phyloP scores from a whole-genome alignment of 2,113 vertebrate genomes.

The Festucalex cinctus region DNA sequence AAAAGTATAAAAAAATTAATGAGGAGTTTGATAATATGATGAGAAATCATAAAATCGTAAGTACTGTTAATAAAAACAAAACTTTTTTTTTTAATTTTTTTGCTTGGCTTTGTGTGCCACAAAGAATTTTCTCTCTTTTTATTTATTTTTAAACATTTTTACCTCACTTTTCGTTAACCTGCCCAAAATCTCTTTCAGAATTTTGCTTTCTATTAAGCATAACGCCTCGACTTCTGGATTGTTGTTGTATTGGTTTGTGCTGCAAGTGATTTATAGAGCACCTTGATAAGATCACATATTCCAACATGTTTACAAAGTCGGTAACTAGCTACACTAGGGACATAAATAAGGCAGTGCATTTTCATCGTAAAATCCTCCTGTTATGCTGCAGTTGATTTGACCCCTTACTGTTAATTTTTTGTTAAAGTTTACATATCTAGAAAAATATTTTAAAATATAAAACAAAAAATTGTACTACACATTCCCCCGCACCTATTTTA shows the following conservation, averaged over 20 bases:
- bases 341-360: neutral
- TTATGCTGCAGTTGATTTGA: neutral
- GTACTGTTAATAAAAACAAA: constrained; percentile 70
- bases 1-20: constrained; percentile 99
- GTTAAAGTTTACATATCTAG: neutral
- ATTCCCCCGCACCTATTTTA: neutral
- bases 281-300: constrained; percentile 72
- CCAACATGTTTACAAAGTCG: neutral
- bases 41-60: constrained; percentile 99
- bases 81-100: constrained; percentile 43
- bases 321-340: neutral
- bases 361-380: neutral
- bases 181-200: constrained; percentile 52
- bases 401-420: no score
- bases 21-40: constrained; percentile 99
- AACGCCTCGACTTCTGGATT: constrained; percentile 48
- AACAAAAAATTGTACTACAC: neutral
- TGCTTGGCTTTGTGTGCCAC: constrained; percentile 78
- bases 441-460: neutral
- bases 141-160: constrained; percentile 10
- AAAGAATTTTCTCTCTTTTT: constrained; percentile 56
- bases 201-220: constrained; percentile 51
- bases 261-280: constrained; percentile 53
- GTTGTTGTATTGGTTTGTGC: constrained; percentile 51
- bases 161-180: constrained; percentile 44